A percentile compares a stretch with the other conserved stretches of the same genome.
These are phyloP conservation scores for Shargacucullia verbasci DNA, from an alignment of 2,888 invertebrate species.

Conservation along the genomic window DNA sequence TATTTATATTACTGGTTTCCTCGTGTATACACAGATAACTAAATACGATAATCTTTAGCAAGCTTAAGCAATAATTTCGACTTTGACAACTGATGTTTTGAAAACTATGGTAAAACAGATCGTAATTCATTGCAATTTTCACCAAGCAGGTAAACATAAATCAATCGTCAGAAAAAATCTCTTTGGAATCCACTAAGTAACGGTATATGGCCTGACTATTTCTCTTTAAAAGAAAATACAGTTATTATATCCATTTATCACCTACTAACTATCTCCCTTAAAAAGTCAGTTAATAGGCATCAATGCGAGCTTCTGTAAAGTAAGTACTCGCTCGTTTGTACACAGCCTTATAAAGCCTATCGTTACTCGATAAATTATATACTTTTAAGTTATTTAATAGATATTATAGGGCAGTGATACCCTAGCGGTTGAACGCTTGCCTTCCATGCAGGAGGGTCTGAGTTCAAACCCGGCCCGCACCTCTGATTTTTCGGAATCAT, in stretches of 20 bases:
- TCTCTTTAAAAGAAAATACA: conserved; percentile 51
- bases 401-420: conserved; percentile 12
- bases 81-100: no score
- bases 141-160: conserved; percentile 14
- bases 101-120: conserved; percentile 3
- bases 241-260: conserved; percentile 52
- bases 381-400: conserved; percentile 18
- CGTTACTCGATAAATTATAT: conserved; percentile 26
- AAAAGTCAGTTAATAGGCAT: conserved; percentile 46
- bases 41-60: no score
- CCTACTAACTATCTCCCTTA: conserved; percentile 47
- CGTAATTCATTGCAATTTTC: conserved; percentile 33
- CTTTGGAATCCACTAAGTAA: conserved; percentile 18
- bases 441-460: no score
- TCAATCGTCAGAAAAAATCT: conserved; percentile 2
- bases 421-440: no score
- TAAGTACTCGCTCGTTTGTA: conserved; percentile 14
- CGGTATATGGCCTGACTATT: conserved; percentile 36
- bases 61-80: no score
- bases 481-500: no score
- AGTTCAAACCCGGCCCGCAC: no score
- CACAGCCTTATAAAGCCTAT: conserved; percentile 33
- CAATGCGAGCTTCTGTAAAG: conserved; percentile 19
- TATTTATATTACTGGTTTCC: no score
- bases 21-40: no score